These are phyloP conservation scores for Fulmarus glacialis DNA, from an alignment of 2,113 vertebrate genomes.

Conservation along the genomic window DNA sequence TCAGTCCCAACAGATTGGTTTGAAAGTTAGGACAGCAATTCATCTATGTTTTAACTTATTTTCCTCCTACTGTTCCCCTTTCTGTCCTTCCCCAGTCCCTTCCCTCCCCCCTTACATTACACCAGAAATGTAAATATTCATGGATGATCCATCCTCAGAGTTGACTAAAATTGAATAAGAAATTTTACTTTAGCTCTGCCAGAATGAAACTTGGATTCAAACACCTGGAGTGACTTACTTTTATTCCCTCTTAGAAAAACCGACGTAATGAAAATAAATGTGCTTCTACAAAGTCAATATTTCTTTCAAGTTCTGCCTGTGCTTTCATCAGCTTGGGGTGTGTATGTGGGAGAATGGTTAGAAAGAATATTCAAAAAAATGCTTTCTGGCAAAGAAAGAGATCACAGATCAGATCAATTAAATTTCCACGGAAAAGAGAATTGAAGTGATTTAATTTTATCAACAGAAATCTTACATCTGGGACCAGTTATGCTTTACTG, in stretches of 20 bases:
- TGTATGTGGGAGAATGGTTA: neutral
- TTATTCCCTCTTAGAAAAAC: conserved; percentile 23
- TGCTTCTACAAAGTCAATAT: conserved; percentile 40
- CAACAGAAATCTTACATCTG: neutral
- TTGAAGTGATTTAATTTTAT: conserved; percentile 18
- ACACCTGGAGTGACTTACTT: conserved; percentile 13
- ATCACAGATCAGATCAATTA: conserved; percentile 54
- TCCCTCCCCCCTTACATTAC: too few relatives aligned
- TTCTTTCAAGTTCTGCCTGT: conserved; percentile 45
- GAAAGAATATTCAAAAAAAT: conserved; percentile 42
- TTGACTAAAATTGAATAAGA: neutral
- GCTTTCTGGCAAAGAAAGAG: conserved; percentile 39
- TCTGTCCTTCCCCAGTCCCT: neutral
- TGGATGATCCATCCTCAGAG: neutral
- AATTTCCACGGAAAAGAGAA: conserved; percentile 43
- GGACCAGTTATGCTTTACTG: neutral
- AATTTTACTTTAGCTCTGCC: conserved; percentile 7
- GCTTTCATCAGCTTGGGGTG: conserved; percentile 31
- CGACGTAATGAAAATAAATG: conserved; percentile 57
- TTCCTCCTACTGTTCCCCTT: neutral
- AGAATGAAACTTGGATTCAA: conserved; percentile 20
- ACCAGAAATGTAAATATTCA: conserved; percentile 28
- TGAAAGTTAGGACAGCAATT: neutral
- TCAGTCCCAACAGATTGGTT: neutral
- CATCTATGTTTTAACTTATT: neutral